Evolutionary conservation across 2,113 vertebrate genomes (phyloP).

Genomic region (Ivindomyrus marchei): DNA sequence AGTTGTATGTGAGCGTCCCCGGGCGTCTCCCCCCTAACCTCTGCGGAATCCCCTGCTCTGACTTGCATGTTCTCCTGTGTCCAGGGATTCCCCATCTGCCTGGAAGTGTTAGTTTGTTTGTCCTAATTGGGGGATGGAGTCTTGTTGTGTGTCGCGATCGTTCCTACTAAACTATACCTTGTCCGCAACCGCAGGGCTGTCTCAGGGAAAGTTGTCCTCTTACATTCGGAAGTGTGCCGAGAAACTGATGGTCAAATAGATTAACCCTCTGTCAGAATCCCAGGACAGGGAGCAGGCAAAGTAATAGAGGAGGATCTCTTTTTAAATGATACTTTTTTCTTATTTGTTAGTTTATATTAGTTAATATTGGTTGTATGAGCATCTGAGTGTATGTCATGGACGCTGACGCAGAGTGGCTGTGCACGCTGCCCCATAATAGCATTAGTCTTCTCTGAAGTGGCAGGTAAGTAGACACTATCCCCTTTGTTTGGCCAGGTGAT

Average conservation of each 20-base stretch:
- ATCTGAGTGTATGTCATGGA: background rate
- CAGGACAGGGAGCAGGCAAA: background rate
- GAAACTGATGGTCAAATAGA: background rate
- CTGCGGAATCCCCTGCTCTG: background rate
- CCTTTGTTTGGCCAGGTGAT: constrained; percentile 10
- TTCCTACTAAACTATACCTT: background rate
- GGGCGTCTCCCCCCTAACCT: background rate
- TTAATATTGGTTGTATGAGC: background rate
- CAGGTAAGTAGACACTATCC: constrained; percentile 8
- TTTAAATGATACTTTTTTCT: background rate
- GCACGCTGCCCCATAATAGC: background rate
- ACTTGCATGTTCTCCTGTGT: background rate
- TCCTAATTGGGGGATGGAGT: background rate
- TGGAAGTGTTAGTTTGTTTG: background rate
- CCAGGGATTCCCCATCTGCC: background rate
- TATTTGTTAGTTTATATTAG: background rate
- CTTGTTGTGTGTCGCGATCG: background rate
- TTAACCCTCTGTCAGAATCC: background rate
- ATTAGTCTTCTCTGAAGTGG: background rate
- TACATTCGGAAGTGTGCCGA: background rate
- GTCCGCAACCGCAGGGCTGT: background rate
- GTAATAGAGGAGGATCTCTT: background rate
- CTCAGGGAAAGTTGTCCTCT: background rate
- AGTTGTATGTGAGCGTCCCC: constrained; percentile 26
- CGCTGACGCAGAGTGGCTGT: too few species aligned